A percentile compares a stretch with the other conserved stretches of the same genome.
phyloP scores from a whole-genome alignment of 2,888 invertebrate species.

The Lingula anatina region DNA sequence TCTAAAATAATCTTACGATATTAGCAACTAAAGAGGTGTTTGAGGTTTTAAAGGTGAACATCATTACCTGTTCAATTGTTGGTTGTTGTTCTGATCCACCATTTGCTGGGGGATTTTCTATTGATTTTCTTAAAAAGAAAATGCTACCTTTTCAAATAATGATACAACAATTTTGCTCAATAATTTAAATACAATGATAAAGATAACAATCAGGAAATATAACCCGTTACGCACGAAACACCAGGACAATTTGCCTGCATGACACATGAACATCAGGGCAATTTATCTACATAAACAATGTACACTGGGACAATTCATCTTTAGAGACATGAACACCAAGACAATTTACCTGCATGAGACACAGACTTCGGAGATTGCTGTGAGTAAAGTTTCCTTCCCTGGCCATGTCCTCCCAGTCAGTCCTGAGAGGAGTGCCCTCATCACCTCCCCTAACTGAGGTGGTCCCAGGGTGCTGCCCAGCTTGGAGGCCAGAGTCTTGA shows the following conservation, averaged over 20 bases:
- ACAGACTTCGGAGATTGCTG: constrained; percentile 71
- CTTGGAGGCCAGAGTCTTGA: constrained; percentile 72
- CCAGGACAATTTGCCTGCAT: constrained; percentile 21
- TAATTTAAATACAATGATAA: too few relatives aligned
- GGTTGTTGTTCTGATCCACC: constrained; percentile 17
- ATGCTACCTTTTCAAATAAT: too few relatives aligned
- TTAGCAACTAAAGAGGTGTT: too few relatives aligned
- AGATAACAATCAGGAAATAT: too few relatives aligned
- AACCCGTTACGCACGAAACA: too few relatives aligned
- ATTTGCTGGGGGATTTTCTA: too few relatives aligned
- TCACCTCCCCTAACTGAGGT: constrained; percentile 56
- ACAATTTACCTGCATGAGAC: constrained; percentile 66
- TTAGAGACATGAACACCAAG: too few relatives aligned
- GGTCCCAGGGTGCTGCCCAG: constrained; percentile 64
- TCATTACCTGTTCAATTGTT: constrained; percentile 20
- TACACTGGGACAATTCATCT: too few relatives aligned
- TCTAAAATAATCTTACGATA: too few relatives aligned
- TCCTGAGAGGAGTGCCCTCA: constrained; percentile 66
- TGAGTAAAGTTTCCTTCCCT: constrained; percentile 74
- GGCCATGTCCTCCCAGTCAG: constrained; percentile 80
- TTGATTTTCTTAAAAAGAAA: too few relatives aligned
- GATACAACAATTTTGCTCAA: too few relatives aligned
- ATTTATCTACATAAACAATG: too few relatives aligned
- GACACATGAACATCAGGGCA: not conserved
- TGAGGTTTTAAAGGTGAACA: not conserved